Base-by-base conservation (phyloP, 2,888 invertebrate species). In the Spatulosminthurus flaviceps region DNA sequence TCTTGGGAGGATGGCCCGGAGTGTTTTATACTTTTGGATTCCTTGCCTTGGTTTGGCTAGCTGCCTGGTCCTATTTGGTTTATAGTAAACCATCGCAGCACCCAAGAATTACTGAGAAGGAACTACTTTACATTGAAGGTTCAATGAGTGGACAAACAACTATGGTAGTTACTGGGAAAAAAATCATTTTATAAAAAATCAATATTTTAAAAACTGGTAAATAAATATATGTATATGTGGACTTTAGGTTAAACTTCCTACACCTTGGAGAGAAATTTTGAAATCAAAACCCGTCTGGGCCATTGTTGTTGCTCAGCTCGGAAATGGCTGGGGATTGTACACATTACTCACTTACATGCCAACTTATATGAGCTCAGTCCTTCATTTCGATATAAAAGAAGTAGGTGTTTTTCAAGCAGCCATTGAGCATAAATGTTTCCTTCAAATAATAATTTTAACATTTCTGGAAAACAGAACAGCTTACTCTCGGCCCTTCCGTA, bases 1-100 rank as follows among this genome's bases (percentile, higher is more conserved):
- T 91, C 80, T 90, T 90, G 83, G 93, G 92, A 16, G 95, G 95
- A 0, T 96, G 96, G 96, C 95, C 95, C 0, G 90, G 94, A 16
- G 93, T 94, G 67, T 96, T 96, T 89, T 96, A 95, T 87, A 88
- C 95, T 78, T 94, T 95, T 86, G 95, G 95, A 0, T 88, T 91
- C 0, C 87, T 93, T 26, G 94, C 94, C 0, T 90, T 94, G 5
- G 81, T 95, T 13, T 96, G 96, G 96, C 95, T 93, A 85, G 86
- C 90, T 26, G 92, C 92, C 84, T 95, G 95, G 95, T 89, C 92
- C 86, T 89, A 91, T 76, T 88, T 94, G 41, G 90, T 94, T 0
- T 94, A 91, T 85, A 93, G 94, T 84, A 90, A 91, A 9, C 95
- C 95, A 0, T 90, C 91, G 9, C 88, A 88, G 34, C 94, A 94